phyloP scores from a whole-genome alignment of 2,113 vertebrate species.

The Clarias gariepinus region DNA sequence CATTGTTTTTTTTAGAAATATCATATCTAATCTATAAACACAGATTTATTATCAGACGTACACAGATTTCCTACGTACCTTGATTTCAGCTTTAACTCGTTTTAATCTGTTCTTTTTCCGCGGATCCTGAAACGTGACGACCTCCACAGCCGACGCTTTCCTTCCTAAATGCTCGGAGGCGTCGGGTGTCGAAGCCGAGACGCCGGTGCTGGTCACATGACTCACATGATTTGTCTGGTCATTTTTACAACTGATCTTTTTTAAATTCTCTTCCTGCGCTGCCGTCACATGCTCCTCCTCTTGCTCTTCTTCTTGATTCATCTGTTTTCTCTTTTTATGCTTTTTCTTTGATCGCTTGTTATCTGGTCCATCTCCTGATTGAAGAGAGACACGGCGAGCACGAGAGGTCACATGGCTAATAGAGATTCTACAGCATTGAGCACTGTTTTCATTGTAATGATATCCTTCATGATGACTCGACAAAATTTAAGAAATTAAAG shows the following conservation, averaged over 20 bases:
- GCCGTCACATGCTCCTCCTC: not conserved
- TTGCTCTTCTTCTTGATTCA: not conserved
- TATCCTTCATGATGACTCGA: not conserved
- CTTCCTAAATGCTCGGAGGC: not conserved
- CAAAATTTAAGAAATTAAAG: not conserved
- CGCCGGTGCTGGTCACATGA: not conserved
- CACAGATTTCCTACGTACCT: not conserved
- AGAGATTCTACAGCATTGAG: not conserved
- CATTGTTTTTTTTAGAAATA: not conserved
- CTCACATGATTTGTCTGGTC: not conserved
- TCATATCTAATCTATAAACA: not conserved
- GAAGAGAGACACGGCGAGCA: not conserved
- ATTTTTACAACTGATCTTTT: not conserved
- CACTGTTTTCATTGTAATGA: not conserved
- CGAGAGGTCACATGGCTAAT: not conserved
- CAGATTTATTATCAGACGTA: not conserved
- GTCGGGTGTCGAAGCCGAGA: not conserved
- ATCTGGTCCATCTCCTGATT: conserved; percentile 37
- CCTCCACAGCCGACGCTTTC: conserved; percentile 61
- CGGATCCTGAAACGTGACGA: conserved; percentile 78
- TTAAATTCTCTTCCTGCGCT: not conserved
- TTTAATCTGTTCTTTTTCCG: conserved; percentile 66
- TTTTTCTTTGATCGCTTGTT: conserved; percentile 13
- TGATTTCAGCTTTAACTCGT: not conserved
- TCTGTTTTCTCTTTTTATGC: conserved; percentile 11